phyloP scores from a whole-genome alignment of 2,113 vertebrate genomes.

The Solea solea region DNA sequence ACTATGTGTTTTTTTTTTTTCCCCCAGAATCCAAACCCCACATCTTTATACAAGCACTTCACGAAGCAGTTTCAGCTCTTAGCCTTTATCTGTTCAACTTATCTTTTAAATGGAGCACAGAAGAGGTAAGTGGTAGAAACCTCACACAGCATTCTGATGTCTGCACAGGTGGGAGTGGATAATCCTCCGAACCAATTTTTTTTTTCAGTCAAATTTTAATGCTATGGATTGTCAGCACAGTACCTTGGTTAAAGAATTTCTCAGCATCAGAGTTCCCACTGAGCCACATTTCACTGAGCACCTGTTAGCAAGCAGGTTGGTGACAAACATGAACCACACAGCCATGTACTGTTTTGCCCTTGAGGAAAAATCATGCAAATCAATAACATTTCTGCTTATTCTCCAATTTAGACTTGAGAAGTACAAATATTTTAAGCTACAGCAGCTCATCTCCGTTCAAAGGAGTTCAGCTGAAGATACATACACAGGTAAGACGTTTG shows the following conservation, averaged over 20 bases:
- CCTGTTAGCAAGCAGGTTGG: constrained; percentile 75
- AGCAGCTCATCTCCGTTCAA: constrained; percentile 73
- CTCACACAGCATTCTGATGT: constrained; percentile 19
- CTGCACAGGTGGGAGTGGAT: constrained; percentile 1
- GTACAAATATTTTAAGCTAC: constrained; percentile 78
- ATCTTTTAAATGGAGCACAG: constrained; percentile 63
- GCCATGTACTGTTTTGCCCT: neutral
- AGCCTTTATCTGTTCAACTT: constrained; percentile 76
- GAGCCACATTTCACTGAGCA: constrained; percentile 67
- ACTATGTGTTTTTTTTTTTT: neutral
- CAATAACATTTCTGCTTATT: neutral
- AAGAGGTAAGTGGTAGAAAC: constrained; percentile 48
- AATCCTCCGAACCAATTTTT: constrained; percentile 18
- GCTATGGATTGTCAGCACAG: constrained; percentile 30
- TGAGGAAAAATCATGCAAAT: neutral
- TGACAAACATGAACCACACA: constrained; percentile 16
- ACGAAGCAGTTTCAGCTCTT: constrained; percentile 76
- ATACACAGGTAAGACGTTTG: constrained; percentile 46
- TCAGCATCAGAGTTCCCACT: constrained; percentile 71
- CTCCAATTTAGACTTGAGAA: constrained; percentile 73
- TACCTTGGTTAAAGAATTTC: constrained; percentile 76
- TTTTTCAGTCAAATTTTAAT: constrained; percentile 49
- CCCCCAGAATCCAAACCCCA: constrained; percentile 62
- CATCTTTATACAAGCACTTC: constrained; percentile 72
- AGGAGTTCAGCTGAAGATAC: constrained; percentile 25